Conservation (phyloP, 2,797 vertebrate species). For the Enteromius viviparus region DNA sequence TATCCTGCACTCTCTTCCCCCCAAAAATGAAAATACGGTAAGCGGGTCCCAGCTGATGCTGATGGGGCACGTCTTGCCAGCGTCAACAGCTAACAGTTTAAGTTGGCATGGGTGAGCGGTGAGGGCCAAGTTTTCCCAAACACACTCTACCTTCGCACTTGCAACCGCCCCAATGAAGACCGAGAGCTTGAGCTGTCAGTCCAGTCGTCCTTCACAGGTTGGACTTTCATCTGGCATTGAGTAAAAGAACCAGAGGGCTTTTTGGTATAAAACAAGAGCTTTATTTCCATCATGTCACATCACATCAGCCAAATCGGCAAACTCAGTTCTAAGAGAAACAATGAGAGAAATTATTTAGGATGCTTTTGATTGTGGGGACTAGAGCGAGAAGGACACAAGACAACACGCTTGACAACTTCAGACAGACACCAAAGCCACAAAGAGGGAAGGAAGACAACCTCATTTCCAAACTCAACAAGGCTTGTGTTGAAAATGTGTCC, state of each 20-base stretch:
- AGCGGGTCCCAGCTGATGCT: conserved; percentile 53
- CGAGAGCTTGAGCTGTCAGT: conserved; percentile 60
- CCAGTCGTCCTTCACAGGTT: conserved; percentile 52
- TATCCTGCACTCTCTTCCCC: conserved; percentile 22
- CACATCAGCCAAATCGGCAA: conserved; percentile 35
- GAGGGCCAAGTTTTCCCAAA: conserved; percentile 62
- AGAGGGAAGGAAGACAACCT: conserved; percentile 3
- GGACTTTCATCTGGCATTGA: conserved; percentile 53
- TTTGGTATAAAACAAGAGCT: conserved; percentile 27
- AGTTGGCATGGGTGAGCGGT: conserved; percentile 66
- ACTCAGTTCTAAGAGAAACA: conserved; percentile 2
- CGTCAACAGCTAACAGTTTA: conserved; percentile 60
- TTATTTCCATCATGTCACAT: conserved; percentile 42
- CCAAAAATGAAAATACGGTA: conserved; percentile 37
- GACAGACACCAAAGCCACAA: conserved; percentile 24
- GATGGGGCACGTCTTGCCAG: conserved; percentile 47
- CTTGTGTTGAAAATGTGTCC: conserved; percentile 17
- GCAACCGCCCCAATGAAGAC: conserved; percentile 41
- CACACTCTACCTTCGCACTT: conserved; percentile 49
- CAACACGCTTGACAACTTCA: conserved; percentile 13
- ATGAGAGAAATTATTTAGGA: background rate
- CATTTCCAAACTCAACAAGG: conserved; percentile 10
- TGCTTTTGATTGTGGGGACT: conserved; percentile 20
- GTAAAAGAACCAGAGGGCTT: conserved; percentile 46
- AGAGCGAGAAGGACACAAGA: conserved; percentile 17